A percentile compares a stretch with the other conserved stretches of the same genome.
Evolutionary conservation across 1,140 invertebrate species (phyloP).

Genomic region (Ceratosolen fusciceps): DNA sequence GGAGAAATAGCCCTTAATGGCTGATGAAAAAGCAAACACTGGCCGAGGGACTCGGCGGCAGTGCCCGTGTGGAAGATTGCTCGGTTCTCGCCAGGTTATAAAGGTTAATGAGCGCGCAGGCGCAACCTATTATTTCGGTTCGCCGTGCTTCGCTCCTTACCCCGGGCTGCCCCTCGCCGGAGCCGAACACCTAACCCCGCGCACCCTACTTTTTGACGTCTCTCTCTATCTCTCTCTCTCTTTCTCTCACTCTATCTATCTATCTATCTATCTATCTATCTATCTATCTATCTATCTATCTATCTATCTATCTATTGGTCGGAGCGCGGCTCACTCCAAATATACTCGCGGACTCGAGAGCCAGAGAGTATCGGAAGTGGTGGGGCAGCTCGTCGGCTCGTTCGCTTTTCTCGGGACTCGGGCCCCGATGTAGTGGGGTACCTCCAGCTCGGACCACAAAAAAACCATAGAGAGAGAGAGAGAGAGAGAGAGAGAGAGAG

Average conservation of each 20-base stretch:
- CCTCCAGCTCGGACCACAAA: too few species aligned
- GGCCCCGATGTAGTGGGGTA: not conserved
- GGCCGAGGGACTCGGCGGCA: constrained; percentile 52
- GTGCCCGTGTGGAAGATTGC: constrained; percentile 59
- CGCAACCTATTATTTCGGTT: constrained; percentile 71
- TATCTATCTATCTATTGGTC: not conserved
- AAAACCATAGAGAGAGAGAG: not conserved
- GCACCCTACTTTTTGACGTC: not conserved
- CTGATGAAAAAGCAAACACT: constrained; percentile 44
- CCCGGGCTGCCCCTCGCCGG: constrained; percentile 16
- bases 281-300: constrained; percentile 15
- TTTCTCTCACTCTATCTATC: too few species aligned
- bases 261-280: not conserved
- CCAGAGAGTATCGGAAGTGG: constrained; percentile 36
- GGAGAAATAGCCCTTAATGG: constrained; percentile 23
- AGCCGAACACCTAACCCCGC: not conserved
- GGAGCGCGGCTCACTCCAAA: constrained; percentile 8
- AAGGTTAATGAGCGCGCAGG: constrained; percentile 72
- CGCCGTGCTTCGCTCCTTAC: constrained; percentile 47
- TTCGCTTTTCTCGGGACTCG: constrained; percentile 31
- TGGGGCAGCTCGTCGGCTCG: constrained; percentile 37
- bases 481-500: constrained; percentile 8
- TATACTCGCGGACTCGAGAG: constrained; percentile 13
- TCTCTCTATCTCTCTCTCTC: not conserved
- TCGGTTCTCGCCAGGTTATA: constrained; percentile 65